Evolutionary conservation across 92 coral and sea anemone species (phyloP), one percentile per base, ranked within the genome.

Genomic region (Paramuricea clavata): DNA sequence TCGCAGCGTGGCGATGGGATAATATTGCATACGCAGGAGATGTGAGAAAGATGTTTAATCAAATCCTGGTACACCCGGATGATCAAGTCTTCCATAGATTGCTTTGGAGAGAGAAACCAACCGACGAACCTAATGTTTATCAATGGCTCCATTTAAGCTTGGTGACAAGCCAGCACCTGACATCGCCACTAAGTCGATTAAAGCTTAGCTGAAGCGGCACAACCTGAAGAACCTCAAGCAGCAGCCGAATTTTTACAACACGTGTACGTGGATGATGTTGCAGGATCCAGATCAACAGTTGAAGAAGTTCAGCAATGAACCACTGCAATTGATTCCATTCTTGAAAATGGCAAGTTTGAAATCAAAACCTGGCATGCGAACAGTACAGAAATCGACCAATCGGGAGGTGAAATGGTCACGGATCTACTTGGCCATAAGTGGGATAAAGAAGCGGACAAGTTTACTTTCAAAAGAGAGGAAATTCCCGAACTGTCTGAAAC

Each of bases 141-240:
- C 91, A 92, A 39, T 92, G 92, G 87, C 54, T 73, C 28, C 64
- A 87, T 27, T 69, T 92, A 32, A 92, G 77, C 83, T 85, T 49
- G 92, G 94, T 17, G 90, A 92, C 78, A 92, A 92, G 83, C 92
- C 94, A 54, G 94, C 94, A 6, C 90, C 90, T 6, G 90, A 92
- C 61, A 92, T 92, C 62, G 94, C 88, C 7, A 21, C 85, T 7
- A 81, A 74, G 21, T 83, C 87, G 2, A 65, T 91, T n/a, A n/a
- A n/a, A n/a, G n/a, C n/a, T n/a, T n/a, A n/a, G n/a, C n/a, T n/a
- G n/a, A n/a, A n/a, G n/a, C n/a, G n/a, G n/a, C n/a, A n/a, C n/a
- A n/a, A n/a, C n/a, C n/a, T n/a, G n/a, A n/a, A n/a, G n/a, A n/a
- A n/a, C n/a, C n/a, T n/a, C n/a, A n/a, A n/a, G n/a, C n/a, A n/a